Evolutionary conservation across 2,797 vertebrate species (phyloP).

Genomic region (Acomys russatus): DNA sequence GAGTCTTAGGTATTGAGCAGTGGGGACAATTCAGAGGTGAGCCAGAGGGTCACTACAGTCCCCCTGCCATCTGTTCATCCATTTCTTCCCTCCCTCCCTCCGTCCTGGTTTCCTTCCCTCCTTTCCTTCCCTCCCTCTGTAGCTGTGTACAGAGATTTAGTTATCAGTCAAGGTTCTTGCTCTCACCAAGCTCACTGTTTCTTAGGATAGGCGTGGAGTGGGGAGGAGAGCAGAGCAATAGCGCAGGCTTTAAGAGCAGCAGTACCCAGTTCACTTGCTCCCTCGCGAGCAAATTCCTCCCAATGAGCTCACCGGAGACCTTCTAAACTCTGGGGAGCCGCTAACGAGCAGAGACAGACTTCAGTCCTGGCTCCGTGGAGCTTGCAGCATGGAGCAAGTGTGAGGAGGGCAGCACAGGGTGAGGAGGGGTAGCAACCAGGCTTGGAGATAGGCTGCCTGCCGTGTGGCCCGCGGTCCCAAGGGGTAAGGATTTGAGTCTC

Average conservation of each 20-base stretch:
- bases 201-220: too few relatives aligned
- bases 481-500: background rate
- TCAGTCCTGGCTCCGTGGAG: background rate
- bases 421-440: background rate
- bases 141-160: background rate
- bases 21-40: background rate
- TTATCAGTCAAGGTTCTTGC: background rate
- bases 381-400: background rate
- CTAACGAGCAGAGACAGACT: background rate
- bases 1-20: background rate
- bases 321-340: background rate
- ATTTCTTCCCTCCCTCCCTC: too few relatives aligned
- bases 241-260: too few relatives aligned
- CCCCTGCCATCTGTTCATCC: background rate
- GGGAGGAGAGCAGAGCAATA: background rate
- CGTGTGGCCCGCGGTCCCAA: fast-evolving
- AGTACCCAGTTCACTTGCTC: background rate
- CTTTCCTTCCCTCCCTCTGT: background rate
- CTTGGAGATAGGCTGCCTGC: background rate
- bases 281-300: background rate
- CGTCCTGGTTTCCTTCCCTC: background rate
- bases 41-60: background rate
- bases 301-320: background rate
- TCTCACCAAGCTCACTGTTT: fast-evolving
- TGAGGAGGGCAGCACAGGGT: background rate